Percentiles rank a stretch among this genome's conserved stretches.
Evolutionary conservation across 2,888 invertebrate genomes (phyloP).

Genomic region (Anodontia alba): DNA sequence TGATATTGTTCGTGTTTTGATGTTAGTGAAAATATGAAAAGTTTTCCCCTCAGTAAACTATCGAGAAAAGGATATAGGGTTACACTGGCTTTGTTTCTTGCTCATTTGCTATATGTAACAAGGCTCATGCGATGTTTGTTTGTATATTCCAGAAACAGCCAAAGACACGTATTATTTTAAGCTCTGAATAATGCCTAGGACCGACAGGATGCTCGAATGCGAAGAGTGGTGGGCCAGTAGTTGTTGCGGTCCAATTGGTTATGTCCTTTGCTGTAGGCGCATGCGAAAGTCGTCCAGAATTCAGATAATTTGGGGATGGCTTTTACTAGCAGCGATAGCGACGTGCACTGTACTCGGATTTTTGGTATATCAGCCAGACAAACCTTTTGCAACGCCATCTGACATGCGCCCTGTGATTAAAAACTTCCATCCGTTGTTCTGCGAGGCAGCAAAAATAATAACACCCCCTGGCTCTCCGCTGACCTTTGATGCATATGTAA

Average conservation of each 20-base stretch:
- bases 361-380: slow-evolving; percentile 35
- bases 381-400: slow-evolving; percentile 35
- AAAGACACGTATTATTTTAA: too few species aligned
- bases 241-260: slow-evolving; percentile 32
- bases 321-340: slow-evolving; percentile 23
- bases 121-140: too few species aligned
- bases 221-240: slow-evolving; percentile 34
- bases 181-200: too few species aligned
- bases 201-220: background rate
- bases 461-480: slow-evolving; percentile 15
- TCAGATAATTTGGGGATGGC: slow-evolving; percentile 49
- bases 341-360: slow-evolving; percentile 39
- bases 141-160: too few species aligned
- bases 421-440: slow-evolving; percentile 50
- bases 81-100: too few species aligned
- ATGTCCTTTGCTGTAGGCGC: slow-evolving; percentile 34
- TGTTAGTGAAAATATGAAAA: too few species aligned
- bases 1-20: too few species aligned
- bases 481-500: slow-evolving; percentile 39
- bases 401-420: slow-evolving; percentile 49
- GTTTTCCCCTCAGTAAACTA: too few species aligned
- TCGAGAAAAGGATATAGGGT: too few species aligned
- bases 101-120: too few species aligned
- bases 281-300: slow-evolving; percentile 43
- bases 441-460: slow-evolving; percentile 44